Base-by-base conservation (phyloP, 2,888 invertebrate species). In the Nephrotoma appendiculata region DNA sequence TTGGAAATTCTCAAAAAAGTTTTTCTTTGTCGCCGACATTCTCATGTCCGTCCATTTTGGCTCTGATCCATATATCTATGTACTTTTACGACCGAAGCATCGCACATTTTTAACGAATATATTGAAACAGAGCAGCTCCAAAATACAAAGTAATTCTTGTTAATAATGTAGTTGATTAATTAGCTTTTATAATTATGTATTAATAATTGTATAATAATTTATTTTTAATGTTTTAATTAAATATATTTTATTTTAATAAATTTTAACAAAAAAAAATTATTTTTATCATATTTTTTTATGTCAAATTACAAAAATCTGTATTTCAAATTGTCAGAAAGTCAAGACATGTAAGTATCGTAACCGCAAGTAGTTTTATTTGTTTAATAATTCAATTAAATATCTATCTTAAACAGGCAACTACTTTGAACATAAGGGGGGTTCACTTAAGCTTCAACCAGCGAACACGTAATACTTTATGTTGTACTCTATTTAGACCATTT, bases 41-140 rank as follows among this genome's bases (percentile, higher is more conserved):
- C 92, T 96, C 87, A 94, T 97, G 92, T 94, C 96, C 86, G 91
- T 96, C 86, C 97, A 97, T 92, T 97, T 97, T 91, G 95, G 96
- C 44, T 93, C 96, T 88, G 96, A 97, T 91, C 97, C 97, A 1
- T 95, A 96, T 89, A 94, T 97, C 87, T 97, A 97, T 91, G 96
- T 97, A 86, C 92, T 96, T 43, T 94, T 95, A 90, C 93, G 95
- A 87, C 92, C 93, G 87, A 92, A 92, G 88, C 90, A 91, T 86
- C 85, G 85, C 1, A 85, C 44, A 19, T 85, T 85, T 44, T 19
- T 85, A 19, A 7, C 85, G 44, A 85, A 85, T 9, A 85, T 85
- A 45, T 44, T 85, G 44, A 85, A 85, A 44, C 44, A 43, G 84
- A 84, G 42, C 15, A 84, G 84, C 42, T 84, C 84, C 41, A 84